A percentile compares a stretch with the other conserved stretches of the same genome.
Evolutionary conservation across 1,140 invertebrate genomes (phyloP).

Genomic region (Zaprionus ghesquierei): DNA sequence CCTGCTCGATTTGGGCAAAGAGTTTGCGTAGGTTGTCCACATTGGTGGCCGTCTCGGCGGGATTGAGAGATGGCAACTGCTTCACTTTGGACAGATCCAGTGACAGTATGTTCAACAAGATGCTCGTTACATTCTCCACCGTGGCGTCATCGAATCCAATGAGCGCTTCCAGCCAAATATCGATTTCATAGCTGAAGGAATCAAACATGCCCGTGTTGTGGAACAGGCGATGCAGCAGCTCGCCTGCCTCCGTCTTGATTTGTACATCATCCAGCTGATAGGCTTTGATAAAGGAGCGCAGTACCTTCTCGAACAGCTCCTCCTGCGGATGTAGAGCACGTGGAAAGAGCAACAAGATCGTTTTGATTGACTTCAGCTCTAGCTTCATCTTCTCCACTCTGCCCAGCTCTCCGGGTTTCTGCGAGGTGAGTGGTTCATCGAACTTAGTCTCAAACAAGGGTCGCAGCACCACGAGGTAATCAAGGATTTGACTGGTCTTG

Average conservation of each 20-base stretch:
- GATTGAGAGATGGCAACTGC: slow-evolving; percentile 32
- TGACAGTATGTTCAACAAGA: slow-evolving; percentile 57
- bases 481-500: slow-evolving; percentile 71
- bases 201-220: slow-evolving; percentile 86
- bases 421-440: slow-evolving; percentile 4
- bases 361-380: slow-evolving; percentile 87
- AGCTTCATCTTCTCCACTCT: slow-evolving; percentile 82
- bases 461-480: slow-evolving; percentile 73
- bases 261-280: slow-evolving; percentile 82
- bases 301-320: slow-evolving; percentile 84
- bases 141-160: slow-evolving; percentile 54
- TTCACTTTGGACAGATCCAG: slow-evolving; percentile 49
- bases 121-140: slow-evolving; percentile 55
- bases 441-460: slow-evolving; percentile 64
- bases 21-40: slow-evolving; percentile 61
- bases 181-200: slow-evolving; percentile 85
- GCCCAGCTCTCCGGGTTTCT: not conserved
- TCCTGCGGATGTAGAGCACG: slow-evolving; percentile 84
- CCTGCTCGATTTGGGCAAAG: slow-evolving; percentile 73
- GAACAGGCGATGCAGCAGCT: slow-evolving; percentile 84
- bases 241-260: slow-evolving; percentile 69
- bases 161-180: slow-evolving; percentile 86
- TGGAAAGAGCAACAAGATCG: slow-evolving; percentile 85
- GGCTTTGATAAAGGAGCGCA: slow-evolving; percentile 84
- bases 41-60: slow-evolving; percentile 31